Evolutionary conservation across 2,888 invertebrate species (phyloP).

Genomic region (Sesia apiformis): DNA sequence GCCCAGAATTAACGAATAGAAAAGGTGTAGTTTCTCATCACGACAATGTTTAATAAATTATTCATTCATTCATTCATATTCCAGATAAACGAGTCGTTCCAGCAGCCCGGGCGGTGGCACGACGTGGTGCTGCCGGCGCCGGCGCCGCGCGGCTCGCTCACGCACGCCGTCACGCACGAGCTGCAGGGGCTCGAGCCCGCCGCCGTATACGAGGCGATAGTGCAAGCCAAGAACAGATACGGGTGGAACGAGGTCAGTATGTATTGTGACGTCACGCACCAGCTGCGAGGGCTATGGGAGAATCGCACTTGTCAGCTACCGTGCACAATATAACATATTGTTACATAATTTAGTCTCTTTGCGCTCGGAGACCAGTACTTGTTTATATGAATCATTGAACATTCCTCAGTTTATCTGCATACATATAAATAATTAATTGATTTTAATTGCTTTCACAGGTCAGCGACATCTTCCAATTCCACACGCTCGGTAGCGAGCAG

Average conservation of each 20-base stretch:
- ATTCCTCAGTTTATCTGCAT: no score
- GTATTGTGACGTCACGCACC: not conserved
- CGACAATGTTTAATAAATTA: no score
- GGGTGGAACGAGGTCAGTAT: conserved; percentile 80
- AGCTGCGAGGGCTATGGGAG: no score
- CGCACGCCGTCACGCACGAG: conserved; percentile 77
- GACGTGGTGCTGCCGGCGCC: conserved; percentile 74
- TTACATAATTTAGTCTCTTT: no score
- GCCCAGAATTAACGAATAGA: no score
- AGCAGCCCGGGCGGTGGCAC: conserved; percentile 82
- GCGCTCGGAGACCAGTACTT: no score
- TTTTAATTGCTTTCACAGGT: conserved; percentile 54
- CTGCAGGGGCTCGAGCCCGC: conserved; percentile 77
- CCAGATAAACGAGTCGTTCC: conserved; percentile 82
- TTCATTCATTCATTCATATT: not conserved
- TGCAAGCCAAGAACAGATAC: conserved; percentile 83
- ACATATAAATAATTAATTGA: not conserved
- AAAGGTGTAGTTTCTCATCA: no score
- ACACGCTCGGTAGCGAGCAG: conserved; percentile 77
- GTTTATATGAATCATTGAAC: no score
- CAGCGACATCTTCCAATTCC: conserved; percentile 83
- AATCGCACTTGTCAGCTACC: no score
- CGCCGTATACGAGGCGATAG: conserved; percentile 82
- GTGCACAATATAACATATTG: no score
- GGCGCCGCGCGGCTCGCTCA: conserved; percentile 43